Conservation (phyloP, 2,113 vertebrate species). For the Genyomyrus donnyi region DNA sequence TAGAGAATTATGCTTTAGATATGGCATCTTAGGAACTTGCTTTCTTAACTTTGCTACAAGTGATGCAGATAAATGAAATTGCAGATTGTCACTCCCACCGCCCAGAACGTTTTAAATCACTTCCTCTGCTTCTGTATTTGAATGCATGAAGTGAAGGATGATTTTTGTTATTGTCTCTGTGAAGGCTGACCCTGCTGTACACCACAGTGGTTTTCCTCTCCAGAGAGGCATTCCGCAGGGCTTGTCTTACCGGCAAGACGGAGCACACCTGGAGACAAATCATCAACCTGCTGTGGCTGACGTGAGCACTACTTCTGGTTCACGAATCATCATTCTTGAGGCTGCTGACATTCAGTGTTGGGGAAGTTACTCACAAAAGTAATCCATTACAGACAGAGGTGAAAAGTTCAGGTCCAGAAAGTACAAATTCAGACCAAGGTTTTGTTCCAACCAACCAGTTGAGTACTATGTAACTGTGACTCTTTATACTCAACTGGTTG, state of each 20-base stretch:
- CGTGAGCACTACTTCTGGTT: constrained; percentile 60
- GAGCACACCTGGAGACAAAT: constrained; percentile 81
- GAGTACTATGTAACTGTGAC: no score
- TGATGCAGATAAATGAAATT: background rate
- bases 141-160: background rate
- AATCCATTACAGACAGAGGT: no score
- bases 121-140: background rate
- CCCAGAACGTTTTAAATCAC: background rate
- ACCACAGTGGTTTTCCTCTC: constrained; percentile 85
- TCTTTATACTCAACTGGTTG: no score
- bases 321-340: background rate
- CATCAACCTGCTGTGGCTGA: constrained; percentile 87
- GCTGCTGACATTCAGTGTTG: background rate
- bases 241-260: constrained; percentile 76
- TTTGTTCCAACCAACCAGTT: no score
- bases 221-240: constrained; percentile 88
- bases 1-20: background rate
- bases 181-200: constrained; percentile 84
- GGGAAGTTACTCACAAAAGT: background rate
- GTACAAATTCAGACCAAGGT: no score
- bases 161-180: constrained; percentile 10
- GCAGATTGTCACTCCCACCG: background rate
- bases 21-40: background rate
- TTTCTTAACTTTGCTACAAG: background rate
- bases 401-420: no score